Conservation (phyloP, 2,113 vertebrate genomes). For the Tonatia bakeri region DNA sequence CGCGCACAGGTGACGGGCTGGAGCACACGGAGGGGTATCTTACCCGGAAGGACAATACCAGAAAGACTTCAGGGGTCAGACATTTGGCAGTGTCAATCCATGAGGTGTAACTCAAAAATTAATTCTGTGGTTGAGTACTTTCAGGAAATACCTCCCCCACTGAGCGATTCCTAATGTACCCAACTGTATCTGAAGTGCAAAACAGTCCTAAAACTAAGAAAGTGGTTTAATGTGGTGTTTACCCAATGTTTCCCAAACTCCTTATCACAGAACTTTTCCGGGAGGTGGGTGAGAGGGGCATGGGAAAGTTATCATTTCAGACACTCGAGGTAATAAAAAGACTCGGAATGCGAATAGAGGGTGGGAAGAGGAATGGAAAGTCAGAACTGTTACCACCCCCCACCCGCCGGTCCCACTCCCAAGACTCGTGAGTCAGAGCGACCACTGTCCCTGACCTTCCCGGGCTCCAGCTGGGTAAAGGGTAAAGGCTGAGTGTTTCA, state of each 20-base stretch:
- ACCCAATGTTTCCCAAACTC: not conserved
- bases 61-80: not conserved
- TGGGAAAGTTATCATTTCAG: not conserved
- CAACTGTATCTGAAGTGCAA: not conserved
- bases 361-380: not conserved
- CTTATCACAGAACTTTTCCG: not conserved
- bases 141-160: not conserved
- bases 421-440: not conserved
- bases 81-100: not conserved
- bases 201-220: not conserved
- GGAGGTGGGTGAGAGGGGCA: not conserved
- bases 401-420: no score
- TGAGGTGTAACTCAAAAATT: not conserved
- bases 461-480: not conserved
- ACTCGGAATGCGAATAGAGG: not conserved
- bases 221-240: not conserved
- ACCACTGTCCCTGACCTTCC: not conserved
- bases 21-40: not conserved
- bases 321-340: not conserved
- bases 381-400: not conserved
- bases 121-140: not conserved
- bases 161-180: not conserved
- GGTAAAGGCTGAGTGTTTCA: not conserved
- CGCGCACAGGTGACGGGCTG: accelerated
- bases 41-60: not conserved